A percentile compares a stretch with the other conserved stretches of the same genome.
These are phyloP conservation scores for Cryptoprocta ferox DNA, from an alignment of 2,797 vertebrate species.

Conservation along the genomic window DNA sequence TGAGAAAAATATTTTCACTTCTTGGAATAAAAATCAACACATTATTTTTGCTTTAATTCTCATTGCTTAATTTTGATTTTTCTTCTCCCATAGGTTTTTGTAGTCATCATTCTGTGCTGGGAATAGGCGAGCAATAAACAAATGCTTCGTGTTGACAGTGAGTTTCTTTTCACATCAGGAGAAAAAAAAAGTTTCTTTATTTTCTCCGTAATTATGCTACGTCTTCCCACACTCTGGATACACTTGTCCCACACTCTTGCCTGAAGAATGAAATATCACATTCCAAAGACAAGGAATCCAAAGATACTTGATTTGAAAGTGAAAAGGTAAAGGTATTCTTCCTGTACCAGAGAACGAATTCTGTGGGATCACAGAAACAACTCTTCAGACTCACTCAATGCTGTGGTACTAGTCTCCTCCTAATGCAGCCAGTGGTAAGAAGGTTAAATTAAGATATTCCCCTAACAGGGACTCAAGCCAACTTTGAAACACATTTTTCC, in stretches of 20 bases:
- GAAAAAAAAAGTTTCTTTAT: neutral
- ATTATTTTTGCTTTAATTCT: neutral
- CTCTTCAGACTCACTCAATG: neutral
- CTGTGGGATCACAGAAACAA: neutral
- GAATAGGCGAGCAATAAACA: neutral
- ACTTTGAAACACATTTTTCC: neutral
- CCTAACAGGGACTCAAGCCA: neutral
- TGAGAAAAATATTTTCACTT: neutral
- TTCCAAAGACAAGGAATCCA: neutral
- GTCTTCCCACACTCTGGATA: neutral
- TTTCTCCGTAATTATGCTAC: neutral
- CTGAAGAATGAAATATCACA: neutral
- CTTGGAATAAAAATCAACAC: neutral
- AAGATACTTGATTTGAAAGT: neutral
- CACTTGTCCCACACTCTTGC: neutral
- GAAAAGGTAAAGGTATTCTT: neutral
- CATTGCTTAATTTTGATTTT: constrained; percentile 15
- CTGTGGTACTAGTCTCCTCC: neutral
- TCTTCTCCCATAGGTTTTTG: neutral
- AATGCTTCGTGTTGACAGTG: neutral
- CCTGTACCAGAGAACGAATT: too few relatives aligned
- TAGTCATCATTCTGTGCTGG: neutral
- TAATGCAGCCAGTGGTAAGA: neutral
- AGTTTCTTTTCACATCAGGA: neutral
- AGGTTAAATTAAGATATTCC: constrained; percentile 44